Percentiles rank a stretch among this genome's conserved stretches.
phyloP scores from a whole-genome alignment of 2,113 vertebrate genomes.

The Strix aluco region DNA sequence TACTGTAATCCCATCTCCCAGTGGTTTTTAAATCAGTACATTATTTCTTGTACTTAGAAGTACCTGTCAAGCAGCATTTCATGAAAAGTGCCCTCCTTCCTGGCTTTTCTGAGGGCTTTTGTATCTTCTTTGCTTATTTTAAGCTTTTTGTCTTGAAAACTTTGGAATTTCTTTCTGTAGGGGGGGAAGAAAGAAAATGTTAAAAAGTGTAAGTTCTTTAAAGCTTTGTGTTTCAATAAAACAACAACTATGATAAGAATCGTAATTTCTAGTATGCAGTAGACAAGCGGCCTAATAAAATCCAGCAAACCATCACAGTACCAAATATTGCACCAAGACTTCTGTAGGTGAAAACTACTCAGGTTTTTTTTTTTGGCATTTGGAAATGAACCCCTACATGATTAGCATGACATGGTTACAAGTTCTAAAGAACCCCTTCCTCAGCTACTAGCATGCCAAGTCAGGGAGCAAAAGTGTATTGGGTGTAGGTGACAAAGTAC shows the following conservation, averaged over 20 bases:
- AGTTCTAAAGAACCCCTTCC: not conserved
- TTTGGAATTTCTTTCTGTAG: constrained; percentile 96
- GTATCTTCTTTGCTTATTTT: constrained; percentile 90
- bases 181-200: not conserved
- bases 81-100: constrained; percentile 91
- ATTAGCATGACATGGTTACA: not conserved
- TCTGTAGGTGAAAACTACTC: not conserved
- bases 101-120: constrained; percentile 85
- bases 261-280: not conserved
- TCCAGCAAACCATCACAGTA: not conserved
- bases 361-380: not conserved
- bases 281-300: not conserved
- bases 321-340: not conserved
- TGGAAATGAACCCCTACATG: not conserved
- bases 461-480: not conserved
- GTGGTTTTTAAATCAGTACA: not conserved
- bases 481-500: not conserved
- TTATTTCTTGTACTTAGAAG: not conserved
- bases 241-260: not conserved
- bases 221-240: not conserved
- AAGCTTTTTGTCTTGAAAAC: constrained; percentile 94
- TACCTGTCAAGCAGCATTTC: constrained; percentile 95
- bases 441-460: not conserved
- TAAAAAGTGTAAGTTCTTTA: not conserved
- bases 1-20: not conserved